Base-by-base conservation (phyloP, 1,140 invertebrate species). In the Heliconius melpomene region DNA sequence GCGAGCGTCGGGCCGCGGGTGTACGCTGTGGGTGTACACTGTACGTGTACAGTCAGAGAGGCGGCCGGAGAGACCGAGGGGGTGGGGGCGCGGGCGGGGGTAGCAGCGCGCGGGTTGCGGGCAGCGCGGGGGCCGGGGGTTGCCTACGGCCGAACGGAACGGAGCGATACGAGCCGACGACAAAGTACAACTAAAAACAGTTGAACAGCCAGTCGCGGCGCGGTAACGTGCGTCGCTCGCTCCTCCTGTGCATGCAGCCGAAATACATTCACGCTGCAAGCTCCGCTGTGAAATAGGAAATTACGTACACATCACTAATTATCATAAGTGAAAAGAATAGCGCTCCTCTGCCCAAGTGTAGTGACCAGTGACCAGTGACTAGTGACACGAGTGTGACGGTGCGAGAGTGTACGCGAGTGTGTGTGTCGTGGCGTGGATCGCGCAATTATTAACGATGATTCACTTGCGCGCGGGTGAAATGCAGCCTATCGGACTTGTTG, bases 371-470 rank as follows among this genome's bases (percentile, higher is more conserved):
- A 40, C 40, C 40, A 46, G 40, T 46, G 40, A 40, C 40, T 13
- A 46, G 40, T 46, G 88, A 84, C 70, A 86, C 88, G 84, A 86
- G 87, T 87, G 90, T 92, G 89, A 90, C 88, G 87, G 86, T 90
- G 91, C 83, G 85, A 87, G 87, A 93, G 90, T 93, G 90, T 91
- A 80, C 87, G 79, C 83, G 82, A 86, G 88, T 89, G 87, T 88
- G 86, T 90, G 88, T 90, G 89, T 91, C 88, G 87, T 88, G 89
- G 92, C 90, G 90, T 93, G 92, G 91, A 93, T 90, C 90, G 91
- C 91, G 93, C 90, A 94, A 92, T 93, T 94, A 92, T 93, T 94
- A 94, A 93, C 91, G 92, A 94, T 94, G 93, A 94, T 93, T 94
- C 93, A 94, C 93, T 94, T 92, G 91, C 87, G 92, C 90, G 89